These are phyloP conservation scores for Gastrophryne carolinensis DNA, from an alignment of 2,797 vertebrate species.

Conservation along the genomic window DNA sequence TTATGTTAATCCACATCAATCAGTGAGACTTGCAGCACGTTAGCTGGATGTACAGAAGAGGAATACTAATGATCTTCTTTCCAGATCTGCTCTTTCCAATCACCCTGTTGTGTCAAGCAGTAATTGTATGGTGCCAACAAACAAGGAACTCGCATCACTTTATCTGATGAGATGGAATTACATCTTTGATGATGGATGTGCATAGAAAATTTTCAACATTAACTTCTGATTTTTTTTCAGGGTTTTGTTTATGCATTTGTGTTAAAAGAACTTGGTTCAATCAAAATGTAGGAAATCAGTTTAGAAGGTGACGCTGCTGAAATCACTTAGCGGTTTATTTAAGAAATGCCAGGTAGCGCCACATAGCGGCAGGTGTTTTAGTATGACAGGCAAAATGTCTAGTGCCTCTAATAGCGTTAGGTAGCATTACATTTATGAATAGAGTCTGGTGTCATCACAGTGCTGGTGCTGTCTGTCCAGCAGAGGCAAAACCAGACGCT, in stretches of 20 bases:
- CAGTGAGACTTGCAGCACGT: slow-evolving; percentile 27
- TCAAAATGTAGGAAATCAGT: too few species aligned
- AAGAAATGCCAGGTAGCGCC: too few species aligned
- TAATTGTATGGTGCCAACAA: slow-evolving; percentile 44
- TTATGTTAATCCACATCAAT: slow-evolving; percentile 48
- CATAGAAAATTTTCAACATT: slow-evolving; percentile 25
- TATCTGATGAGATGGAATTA: slow-evolving; percentile 37
- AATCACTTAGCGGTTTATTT: too few species aligned
- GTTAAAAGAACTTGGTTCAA: not conserved
- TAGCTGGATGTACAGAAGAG: slow-evolving; percentile 8
- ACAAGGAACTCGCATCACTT: slow-evolving; percentile 36
- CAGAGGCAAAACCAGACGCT: too few species aligned
- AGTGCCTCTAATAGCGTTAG: too few species aligned
- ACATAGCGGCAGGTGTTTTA: too few species aligned
- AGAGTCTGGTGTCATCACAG: too few species aligned
- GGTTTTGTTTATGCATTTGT: slow-evolving; percentile 13
- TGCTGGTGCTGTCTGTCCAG: too few species aligned
- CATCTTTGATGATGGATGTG: slow-evolving; percentile 26
- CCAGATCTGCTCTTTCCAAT: slow-evolving; percentile 21
- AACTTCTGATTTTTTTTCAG: slow-evolving; percentile 1
- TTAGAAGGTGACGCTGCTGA: too few species aligned
- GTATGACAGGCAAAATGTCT: too few species aligned
- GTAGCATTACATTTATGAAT: too few species aligned
- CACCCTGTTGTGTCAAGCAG: slow-evolving; percentile 21
- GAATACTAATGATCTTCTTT: slow-evolving; percentile 32